A percentile compares a stretch with the other conserved stretches of the same genome.
phyloP scores from a whole-genome alignment of 2,888 invertebrate species.

The Morpho deidamia region DNA sequence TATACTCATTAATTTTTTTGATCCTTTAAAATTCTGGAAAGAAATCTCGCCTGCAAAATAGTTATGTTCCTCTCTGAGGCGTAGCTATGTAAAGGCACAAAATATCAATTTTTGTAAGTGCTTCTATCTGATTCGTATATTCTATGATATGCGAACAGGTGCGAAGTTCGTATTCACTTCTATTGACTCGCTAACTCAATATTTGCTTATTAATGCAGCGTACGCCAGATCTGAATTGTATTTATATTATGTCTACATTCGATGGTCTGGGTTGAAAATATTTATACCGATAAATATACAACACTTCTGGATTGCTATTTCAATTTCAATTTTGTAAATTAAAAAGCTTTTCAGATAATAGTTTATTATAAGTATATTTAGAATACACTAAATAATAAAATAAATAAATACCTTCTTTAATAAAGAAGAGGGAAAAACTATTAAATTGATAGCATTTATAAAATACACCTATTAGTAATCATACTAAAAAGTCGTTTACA shows the following conservation, averaged over 20 bases:
- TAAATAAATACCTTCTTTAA: no score
- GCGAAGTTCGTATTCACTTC: constrained; percentile 36
- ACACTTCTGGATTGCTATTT: no score
- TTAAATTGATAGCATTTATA: no score
- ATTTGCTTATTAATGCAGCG: constrained; percentile 53
- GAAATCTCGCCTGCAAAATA: background rate
- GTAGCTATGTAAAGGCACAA: background rate
- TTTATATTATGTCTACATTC: constrained; percentile 12
- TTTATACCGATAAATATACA: background rate
- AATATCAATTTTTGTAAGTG: background rate
- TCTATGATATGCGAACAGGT: constrained; percentile 33
- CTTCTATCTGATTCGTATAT: background rate
- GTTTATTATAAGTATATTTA: no score
- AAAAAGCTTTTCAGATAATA: no score
- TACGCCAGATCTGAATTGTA: constrained; percentile 27
- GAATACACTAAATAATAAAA: no score
- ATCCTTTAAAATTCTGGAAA: no score
- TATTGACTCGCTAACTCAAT: constrained; percentile 58
- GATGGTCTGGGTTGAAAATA: background rate
- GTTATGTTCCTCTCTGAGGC: background rate
- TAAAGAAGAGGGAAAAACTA: no score
- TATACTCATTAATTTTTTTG: no score
- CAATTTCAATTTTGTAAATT: no score
- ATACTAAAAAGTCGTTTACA: no score
- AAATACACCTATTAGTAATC: no score